Evolutionary conservation across 1,140 invertebrate genomes (phyloP).

Genomic region (Trichomalopsis sarcophagae): DNA sequence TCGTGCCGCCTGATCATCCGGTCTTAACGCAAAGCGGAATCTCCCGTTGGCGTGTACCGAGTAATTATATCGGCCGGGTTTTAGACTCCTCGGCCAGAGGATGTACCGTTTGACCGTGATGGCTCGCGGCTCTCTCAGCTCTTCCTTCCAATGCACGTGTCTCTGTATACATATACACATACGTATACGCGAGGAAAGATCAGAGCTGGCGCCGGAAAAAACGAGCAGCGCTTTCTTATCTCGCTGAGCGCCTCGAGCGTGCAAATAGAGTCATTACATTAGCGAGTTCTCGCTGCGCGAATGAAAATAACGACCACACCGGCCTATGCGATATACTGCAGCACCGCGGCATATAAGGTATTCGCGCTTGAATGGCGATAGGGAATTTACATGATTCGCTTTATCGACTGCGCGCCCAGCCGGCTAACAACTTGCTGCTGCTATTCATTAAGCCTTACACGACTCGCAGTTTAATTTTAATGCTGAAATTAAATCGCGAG

Average conservation of each 20-base stretch:
- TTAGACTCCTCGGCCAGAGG: background rate
- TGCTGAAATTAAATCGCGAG: background rate
- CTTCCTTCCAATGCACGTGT: background rate
- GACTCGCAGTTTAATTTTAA: background rate
- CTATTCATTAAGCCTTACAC: constrained; percentile 14
- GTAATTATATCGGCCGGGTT: constrained; percentile 60
- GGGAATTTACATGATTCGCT: constrained; percentile 35
- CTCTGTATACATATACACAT: background rate
- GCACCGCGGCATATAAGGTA: constrained; percentile 4
- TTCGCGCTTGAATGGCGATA: constrained; percentile 26
- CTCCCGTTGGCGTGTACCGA: constrained; percentile 58
- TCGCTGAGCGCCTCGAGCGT: background rate
- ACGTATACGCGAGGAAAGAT: constrained; percentile 19
- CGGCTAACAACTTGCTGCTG: background rate
- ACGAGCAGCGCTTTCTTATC: constrained; percentile 1
- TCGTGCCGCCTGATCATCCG: constrained; percentile 50
- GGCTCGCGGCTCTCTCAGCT: constrained; percentile 27
- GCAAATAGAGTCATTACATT: constrained; percentile 43
- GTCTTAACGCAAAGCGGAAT: constrained; percentile 58
- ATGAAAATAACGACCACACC: constrained; percentile 29
- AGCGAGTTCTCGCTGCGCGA: constrained; percentile 9
- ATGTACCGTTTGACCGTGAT: constrained; percentile 56
- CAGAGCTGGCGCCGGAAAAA: constrained; percentile 1
- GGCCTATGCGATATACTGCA: background rate
- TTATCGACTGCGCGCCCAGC: background rate